Base-by-base conservation (phyloP, 1,140 invertebrate species). In the Helicorthomorpha holstii region DNA sequence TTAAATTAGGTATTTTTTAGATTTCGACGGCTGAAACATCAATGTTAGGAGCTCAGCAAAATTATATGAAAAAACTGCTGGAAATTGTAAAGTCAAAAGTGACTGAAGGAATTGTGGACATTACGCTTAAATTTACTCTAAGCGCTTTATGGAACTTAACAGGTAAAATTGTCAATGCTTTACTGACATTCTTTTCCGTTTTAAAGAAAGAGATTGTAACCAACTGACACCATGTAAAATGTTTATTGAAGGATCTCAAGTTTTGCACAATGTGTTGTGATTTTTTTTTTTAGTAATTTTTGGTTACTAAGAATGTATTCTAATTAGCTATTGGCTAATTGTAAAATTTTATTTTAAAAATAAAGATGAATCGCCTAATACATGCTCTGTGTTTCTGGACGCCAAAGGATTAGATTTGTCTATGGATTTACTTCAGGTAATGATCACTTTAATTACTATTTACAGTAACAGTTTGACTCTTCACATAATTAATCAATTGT, bases 111-210 rank as follows among this genome's bases (percentile, higher is more conserved):
- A 67, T 67, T 16, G 73, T 79, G 2, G 82, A 85, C 59, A 82
- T 85, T 26, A 85, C 83, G 1, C 73, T 86, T 62, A 84, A 83
- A 62, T 86, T 86, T 61, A 84, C 83, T 16, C 67, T 87, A 1
- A 83, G 80, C 60, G 83, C 83, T 26, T 66, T 88, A 2, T 88
- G 84, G 84, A 88, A 88, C 69, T 67, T 88, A 22, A 87, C 83
- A 34, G 72, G 70, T 71, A 57, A 63, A 64, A 7, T 34, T 7
- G 7, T 34, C 19, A 21, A 38, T 19, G 25, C 52, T 47, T 23
- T 34, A 41, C 26, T 50, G 42, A 49, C 49, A 34, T 56, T 27
- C 49, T 26, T 58, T 56, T 48, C 41, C 38, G 45, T 29, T 51
- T 19, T 25, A 29, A 34, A 10, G 24, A 24, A n/a, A 27, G 16